phyloP scores from a whole-genome alignment of 2,888 invertebrate species.

The Eristalinus sepulchralis region DNA sequence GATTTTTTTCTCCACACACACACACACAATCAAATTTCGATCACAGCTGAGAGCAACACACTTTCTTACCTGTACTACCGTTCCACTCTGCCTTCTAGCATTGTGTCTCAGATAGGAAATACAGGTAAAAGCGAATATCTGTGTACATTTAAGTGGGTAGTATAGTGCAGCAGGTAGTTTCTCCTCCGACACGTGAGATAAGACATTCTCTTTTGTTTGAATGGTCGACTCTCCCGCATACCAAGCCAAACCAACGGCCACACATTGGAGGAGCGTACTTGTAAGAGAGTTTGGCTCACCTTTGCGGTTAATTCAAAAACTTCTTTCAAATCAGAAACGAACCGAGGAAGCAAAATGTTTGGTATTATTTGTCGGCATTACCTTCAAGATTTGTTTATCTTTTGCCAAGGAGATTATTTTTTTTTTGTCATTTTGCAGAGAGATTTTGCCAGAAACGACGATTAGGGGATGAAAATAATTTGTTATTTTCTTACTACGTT shows the following conservation, averaged over 20 bases:
- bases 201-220: constrained; percentile 21
- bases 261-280: not conserved
- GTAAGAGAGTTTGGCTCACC: constrained; percentile 21
- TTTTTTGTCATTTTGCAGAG: not conserved
- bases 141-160: not conserved
- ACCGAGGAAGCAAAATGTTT: not conserved
- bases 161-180: constrained; percentile 31
- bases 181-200: not conserved
- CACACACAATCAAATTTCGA: constrained; percentile 5
- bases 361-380: constrained; percentile 20
- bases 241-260: not conserved
- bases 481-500: not conserved
- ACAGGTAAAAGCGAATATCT: constrained; percentile 26
- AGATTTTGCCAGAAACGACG: not conserved
- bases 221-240: constrained; percentile 6
- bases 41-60: constrained; percentile 20
- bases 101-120: constrained; percentile 13
- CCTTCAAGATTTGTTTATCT: constrained; percentile 18
- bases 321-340: constrained; percentile 4
- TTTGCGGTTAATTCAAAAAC: constrained; percentile 6
- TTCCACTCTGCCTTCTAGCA: constrained; percentile 8
- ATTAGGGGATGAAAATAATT: not conserved
- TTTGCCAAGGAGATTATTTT: not conserved
- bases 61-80: constrained; percentile 20
- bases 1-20: not conserved